Base-by-base conservation (phyloP, 2,888 invertebrate genomes). In the Cremastinae sp. region DNA sequence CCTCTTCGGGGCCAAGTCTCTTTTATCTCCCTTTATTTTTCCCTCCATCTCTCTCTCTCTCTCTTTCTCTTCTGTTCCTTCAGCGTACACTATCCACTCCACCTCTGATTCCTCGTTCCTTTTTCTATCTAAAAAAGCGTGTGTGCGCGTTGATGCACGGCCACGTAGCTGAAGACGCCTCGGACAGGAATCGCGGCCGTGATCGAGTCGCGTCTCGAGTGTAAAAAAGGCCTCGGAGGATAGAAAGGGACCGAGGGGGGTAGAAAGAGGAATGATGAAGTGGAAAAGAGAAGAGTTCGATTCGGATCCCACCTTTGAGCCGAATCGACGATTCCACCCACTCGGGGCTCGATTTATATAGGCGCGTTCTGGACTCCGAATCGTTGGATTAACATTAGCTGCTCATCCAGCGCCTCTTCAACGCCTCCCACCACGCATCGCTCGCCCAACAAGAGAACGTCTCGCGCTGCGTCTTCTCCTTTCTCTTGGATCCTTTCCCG, bases 311-410 rank as follows among this genome's bases (percentile, higher is more conserved):
- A 86, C 85, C 85, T 86, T 78, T 82, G 79, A 78, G 78, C 76
- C 78, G 81, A 81, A 83, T 84, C 84, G 83, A 82, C 84, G 86
- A 86, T 86, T 88, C 88, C 88, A 88, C 87, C 88, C 88, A 88
- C 88, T 78, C 83, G 82, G 72, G 76, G 39, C 62, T 28, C 62
- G 43, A 71, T 62, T 49, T 65, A 80, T 35, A 49, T 56, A 66
- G 14, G 79, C 80, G 80, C 80, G 61, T 59, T 43, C 56, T 65
- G 62, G 70, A 71, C 28, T 71, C 66, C 78, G 64, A 66, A 75
- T 68, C 71, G 75, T 75, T 77, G 83, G 81, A 83, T 85, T 84
- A 84, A 83, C 83, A 82, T 84, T 83, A 80, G 78, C 79, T 78
- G 81, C 74, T 77, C 74, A 64, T 71, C 70, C 69, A 51, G 22